Evolutionary conservation across 2,797 vertebrate species (phyloP), one percentile per base, ranked within the genome.

Genomic region (Anabacerthia variegaticeps): DNA sequence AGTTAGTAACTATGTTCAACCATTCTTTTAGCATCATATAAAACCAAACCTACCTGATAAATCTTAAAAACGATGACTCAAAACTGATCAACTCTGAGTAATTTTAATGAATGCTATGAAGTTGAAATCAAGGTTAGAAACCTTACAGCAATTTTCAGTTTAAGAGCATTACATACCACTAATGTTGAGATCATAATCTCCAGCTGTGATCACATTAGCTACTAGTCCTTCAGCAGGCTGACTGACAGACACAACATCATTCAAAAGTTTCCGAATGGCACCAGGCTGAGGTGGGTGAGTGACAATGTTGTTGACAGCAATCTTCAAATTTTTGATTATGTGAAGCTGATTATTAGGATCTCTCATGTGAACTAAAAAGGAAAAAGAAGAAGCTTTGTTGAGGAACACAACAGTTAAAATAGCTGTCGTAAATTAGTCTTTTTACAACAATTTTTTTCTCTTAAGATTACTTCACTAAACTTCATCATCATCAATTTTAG

Each of bases 261-360:
- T 98, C 78, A 99, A 96, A 91, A 99, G 97, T 32, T 98, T 98
- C 58, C 98, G 98, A 81, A 99, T 95, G 54, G 98, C 96, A 63
- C 96, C 95, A 0, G 98, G 86, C n/a, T 98, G 96, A 74, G 98
- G 98, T 8, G 98, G 98, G 23, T 98, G 98, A 8, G 98, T 99
- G 86, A 98, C 97, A 86, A 99, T 97, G 91, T 98, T 99, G 97
- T 98, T 99, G 81, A 99, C 98, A 58, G 98, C 98, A 82, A 99
- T 99, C 95, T 99, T 99, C 97, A 99, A 96, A 97, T 99, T 99
- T 97, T 99, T 99, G 89, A 99, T 99, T 77, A 98, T 95, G 67
- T 99, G 99, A 94, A 99, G 97, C 93, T 99, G 99, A 97, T 99
- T 99, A 98, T 98, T 99, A 71, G 99, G 99, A 97, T 99, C 99